These are phyloP conservation scores for Burhinus bistriatus DNA, from an alignment of 2,113 vertebrate genomes.

Conservation along the genomic window DNA sequence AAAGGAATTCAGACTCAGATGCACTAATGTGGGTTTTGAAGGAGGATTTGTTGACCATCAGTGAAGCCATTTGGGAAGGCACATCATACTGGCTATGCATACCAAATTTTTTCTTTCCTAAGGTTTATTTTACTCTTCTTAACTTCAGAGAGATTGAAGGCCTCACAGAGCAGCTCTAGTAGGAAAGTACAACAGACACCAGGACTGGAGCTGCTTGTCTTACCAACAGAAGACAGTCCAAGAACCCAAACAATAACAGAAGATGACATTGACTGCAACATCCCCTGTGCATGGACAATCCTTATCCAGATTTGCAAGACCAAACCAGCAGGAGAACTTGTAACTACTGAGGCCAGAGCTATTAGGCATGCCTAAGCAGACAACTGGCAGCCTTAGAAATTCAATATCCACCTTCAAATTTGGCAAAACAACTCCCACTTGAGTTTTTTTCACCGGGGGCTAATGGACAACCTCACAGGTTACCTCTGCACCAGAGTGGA, in stretches of 20 bases:
- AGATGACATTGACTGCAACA: rapidly evolving
- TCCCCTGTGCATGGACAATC: neutral
- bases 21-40: neutral
- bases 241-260: neutral
- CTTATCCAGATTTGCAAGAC: neutral
- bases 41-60: neutral
- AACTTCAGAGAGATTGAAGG: neutral
- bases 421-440: rapidly evolving
- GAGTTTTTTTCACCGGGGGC: neutral
- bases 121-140: neutral
- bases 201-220: neutral
- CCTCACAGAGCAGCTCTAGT: neutral
- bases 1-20: neutral
- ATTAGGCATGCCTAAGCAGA: neutral
- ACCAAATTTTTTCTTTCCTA: neutral
- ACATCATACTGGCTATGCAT: neutral
- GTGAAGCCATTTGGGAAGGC: neutral
- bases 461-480: neutral
- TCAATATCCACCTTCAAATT: neutral
- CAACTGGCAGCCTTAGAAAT: neutral
- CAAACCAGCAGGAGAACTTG: neutral
- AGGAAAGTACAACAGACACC: neutral
- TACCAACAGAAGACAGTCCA: neutral
- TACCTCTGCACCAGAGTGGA: neutral
- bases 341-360: neutral